Conservation (phyloP, 2,797 vertebrate species). For the Phrynocephalus guinanensis region DNA sequence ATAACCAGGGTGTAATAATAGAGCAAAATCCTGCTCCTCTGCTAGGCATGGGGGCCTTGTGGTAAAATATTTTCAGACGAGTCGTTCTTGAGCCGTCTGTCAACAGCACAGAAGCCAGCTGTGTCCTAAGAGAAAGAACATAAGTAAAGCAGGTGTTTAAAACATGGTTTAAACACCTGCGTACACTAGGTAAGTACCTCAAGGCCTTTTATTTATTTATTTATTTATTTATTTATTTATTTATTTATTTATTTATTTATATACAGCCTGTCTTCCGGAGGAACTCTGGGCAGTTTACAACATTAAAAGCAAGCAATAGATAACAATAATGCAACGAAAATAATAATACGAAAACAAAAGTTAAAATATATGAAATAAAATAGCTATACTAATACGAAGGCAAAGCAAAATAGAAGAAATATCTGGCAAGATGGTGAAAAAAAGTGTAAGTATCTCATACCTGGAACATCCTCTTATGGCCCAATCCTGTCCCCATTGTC, state of each 20-base stretch:
- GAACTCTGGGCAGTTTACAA: too few species aligned
- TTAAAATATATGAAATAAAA: too few species aligned
- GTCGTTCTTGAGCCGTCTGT: conserved; percentile 67
- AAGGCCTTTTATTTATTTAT: conserved; percentile 10
- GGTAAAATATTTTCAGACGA: conserved; percentile 55
- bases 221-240: too few species aligned
- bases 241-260: too few species aligned
- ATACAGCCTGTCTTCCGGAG: too few species aligned
- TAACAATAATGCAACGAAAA: too few species aligned
- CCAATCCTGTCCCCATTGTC: background rate
- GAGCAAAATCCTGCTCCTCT: conserved; percentile 61
- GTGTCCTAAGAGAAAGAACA: conserved; percentile 23
- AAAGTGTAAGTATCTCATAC: background rate
- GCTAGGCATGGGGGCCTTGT: conserved; percentile 64
- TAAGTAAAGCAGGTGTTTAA: conserved; percentile 26
- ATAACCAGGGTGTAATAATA: conserved; percentile 71
- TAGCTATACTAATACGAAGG: too few species aligned
- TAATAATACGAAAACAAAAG: too few species aligned
- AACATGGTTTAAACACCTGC: background rate
- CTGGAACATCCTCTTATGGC: background rate
- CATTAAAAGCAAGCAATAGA: too few species aligned
- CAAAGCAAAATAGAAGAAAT: too few species aligned
- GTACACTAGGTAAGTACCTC: conserved; percentile 30
- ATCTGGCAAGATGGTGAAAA: too few species aligned
- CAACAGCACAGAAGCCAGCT: conserved; percentile 63